Conservation (phyloP, 2,888 invertebrate species). For the Parapristionchus giblindavisi region DNA sequence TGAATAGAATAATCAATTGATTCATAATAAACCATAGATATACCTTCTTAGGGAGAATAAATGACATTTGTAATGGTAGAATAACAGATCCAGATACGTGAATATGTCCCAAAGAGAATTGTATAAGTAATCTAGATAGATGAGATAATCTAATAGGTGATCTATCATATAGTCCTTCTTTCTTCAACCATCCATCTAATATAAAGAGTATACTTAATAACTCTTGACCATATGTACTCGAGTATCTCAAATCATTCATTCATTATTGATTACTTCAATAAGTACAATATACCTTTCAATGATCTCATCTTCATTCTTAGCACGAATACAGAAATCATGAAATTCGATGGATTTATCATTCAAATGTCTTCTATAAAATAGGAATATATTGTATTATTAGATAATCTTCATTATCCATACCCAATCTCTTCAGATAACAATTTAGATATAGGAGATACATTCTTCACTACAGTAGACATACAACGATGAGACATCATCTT, state of each 20-base stretch:
- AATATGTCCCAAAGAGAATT: constrained; percentile 24
- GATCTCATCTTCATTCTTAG: constrained; percentile 22
- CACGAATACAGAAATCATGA: neutral
- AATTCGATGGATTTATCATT: constrained; percentile 32
- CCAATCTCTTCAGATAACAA: neutral
- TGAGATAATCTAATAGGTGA: constrained; percentile 7
- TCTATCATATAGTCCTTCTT: constrained; percentile 27
- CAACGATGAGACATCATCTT: neutral
- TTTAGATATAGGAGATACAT: neutral
- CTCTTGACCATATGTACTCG: constrained; percentile 43
- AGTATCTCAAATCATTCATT: constrained; percentile 42
- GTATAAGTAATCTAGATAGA: constrained; percentile 23
- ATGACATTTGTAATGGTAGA: neutral
- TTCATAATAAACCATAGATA: neutral
- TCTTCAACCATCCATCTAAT: constrained; percentile 49
- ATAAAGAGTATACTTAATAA: constrained; percentile 44
- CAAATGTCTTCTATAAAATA: constrained; percentile 6
- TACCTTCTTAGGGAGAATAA: constrained; percentile 28
- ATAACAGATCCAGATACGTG: neutral
- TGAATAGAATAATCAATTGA: neutral
- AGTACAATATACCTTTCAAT: constrained; percentile 18
- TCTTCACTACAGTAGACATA: neutral
- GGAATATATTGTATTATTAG: neutral
- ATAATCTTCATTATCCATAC: neutral
- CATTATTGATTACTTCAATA: neutral